Conservation (phyloP, 2,113 vertebrate species). For the Gopherus flavomarginatus region DNA sequence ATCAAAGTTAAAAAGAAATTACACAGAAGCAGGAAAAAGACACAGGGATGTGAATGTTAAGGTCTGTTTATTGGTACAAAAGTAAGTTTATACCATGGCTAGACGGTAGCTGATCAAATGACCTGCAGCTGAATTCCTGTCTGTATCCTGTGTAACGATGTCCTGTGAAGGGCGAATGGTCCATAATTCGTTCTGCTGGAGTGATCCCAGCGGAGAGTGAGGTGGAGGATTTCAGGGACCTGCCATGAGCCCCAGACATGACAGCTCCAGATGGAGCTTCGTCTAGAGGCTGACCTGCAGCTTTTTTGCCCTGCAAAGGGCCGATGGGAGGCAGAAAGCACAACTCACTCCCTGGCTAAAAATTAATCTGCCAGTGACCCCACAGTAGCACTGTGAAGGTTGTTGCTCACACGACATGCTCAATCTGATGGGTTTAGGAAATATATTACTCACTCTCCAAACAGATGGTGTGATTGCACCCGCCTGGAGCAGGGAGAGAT, state of each 20-base stretch:
- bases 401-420: background rate
- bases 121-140: background rate
- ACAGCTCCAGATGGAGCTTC: accelerated
- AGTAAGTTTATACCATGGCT: background rate
- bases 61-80: slow-evolving; percentile 18
- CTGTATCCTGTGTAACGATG: accelerated
- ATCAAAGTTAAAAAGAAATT: slow-evolving; percentile 42
- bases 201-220: too few species aligned
- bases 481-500: background rate
- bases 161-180: background rate
- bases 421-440: accelerated
- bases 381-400: background rate
- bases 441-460: background rate
- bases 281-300: background rate
- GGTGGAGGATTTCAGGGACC: background rate
- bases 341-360: background rate
- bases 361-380: background rate
- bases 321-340: background rate
- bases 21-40: slow-evolving; percentile 2
- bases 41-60: slow-evolving; percentile 18
- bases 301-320: background rate
- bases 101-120: background rate
- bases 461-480: background rate
- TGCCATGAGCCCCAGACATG: background rate
- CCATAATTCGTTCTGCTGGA: background rate